phyloP scores from a whole-genome alignment of 2,888 invertebrate species.

The Parnassius glacialis region DNA sequence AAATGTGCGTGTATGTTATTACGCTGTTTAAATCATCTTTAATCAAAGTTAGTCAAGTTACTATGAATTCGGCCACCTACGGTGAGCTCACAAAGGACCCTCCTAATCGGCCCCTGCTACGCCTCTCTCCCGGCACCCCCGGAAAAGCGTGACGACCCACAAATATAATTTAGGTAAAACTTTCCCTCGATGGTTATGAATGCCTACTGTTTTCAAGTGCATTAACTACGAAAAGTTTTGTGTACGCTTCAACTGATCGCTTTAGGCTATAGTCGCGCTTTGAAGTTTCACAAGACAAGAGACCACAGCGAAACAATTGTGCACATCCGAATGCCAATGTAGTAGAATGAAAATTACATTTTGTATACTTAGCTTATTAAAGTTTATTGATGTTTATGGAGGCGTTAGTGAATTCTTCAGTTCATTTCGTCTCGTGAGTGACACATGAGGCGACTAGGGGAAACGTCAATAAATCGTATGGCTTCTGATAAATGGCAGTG shows the following conservation, averaged over 20 bases:
- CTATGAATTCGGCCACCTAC: conserved; percentile 69
- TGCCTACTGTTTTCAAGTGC: conserved; percentile 64
- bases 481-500: no score
- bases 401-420: no score
- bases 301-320: conserved; percentile 10
- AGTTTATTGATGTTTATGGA: no score
- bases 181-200: conserved; percentile 68
- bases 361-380: neutral
- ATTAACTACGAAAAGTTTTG: conserved; percentile 49
- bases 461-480: no score
- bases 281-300: conserved; percentile 15
- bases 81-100: conserved; percentile 66
- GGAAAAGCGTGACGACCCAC: conserved; percentile 81
- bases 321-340: conserved; percentile 15
- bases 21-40: conserved; percentile 5
- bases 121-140: conserved; percentile 43
- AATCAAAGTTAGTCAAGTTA: conserved; percentile 24
- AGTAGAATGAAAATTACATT: neutral
- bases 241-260: conserved; percentile 18
- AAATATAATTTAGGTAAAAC: conserved; percentile 80
- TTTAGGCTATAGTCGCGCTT: neutral
- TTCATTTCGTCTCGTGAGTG: no score
- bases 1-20: neutral
- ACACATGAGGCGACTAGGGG: no score
- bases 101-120: conserved; percentile 67